Percentiles rank a stretch among this genome's conserved stretches.
Evolutionary conservation across 2,888 invertebrate species (phyloP).

Genomic region (Salpingus planirostris): DNA sequence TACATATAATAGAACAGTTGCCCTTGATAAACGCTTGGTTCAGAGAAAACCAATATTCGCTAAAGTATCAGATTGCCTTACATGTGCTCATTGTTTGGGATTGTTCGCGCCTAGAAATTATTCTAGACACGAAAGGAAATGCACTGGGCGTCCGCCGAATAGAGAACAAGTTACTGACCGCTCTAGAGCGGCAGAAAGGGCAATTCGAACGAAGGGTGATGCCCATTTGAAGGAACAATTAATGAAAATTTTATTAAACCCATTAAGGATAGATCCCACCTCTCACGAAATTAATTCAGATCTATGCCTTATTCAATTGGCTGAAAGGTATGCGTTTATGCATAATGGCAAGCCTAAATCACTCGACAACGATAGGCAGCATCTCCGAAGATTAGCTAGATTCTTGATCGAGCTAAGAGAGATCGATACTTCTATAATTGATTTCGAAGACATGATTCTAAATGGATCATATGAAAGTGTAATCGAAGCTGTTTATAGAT

Average conservation of each 20-base stretch:
- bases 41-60: too few relatives aligned
- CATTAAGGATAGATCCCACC: neutral
- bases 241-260: neutral
- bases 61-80: too few relatives aligned
- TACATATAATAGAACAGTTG: too few relatives aligned
- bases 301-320: neutral
- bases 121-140: neutral
- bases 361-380: slow-evolving; percentile 1
- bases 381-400: neutral
- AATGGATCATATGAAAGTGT: neutral
- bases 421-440: neutral
- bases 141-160: neutral
- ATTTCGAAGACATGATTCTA: slow-evolving; percentile 1
- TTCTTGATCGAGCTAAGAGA: neutral
- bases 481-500: neutral
- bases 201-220: too few relatives aligned
- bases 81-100: neutral
- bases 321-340: neutral
- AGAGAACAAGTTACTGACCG: too few relatives aligned
- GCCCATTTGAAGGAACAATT: slow-evolving; percentile 1
- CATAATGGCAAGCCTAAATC: neutral
- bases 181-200: too few relatives aligned
- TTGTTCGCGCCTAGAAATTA: neutral
- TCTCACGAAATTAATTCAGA: neutral
- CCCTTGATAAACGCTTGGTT: too few relatives aligned